phyloP scores from a whole-genome alignment of 2,113 vertebrate species.

The Anolis carolinensis region DNA sequence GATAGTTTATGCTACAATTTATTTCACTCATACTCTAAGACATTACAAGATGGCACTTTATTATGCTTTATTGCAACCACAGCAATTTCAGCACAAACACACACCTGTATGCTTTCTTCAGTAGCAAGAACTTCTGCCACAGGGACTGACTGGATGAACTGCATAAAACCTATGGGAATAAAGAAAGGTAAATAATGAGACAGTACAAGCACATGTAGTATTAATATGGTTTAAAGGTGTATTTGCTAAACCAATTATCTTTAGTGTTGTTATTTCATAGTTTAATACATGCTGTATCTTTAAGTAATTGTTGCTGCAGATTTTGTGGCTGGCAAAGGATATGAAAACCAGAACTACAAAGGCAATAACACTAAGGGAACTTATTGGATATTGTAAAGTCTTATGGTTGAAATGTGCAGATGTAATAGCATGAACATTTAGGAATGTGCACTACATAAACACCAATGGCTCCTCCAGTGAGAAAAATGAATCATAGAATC shows the following conservation, averaged over 20 bases:
- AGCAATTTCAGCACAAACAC: neutral
- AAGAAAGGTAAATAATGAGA: too few relatives aligned
- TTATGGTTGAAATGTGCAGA: neutral
- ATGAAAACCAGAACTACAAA: neutral
- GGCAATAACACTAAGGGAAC: neutral
- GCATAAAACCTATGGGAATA: conserved; percentile 90
- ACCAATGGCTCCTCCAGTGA: neutral
- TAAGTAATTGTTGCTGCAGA: neutral
- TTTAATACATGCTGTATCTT: neutral
- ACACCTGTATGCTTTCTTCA: conserved; percentile 96
- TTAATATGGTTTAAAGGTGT: neutral
- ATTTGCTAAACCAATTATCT: neutral
- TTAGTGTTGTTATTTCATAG: neutral
- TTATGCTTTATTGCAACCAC: too few relatives aligned
- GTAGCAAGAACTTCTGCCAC: conserved; percentile 97
- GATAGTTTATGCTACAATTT: too few relatives aligned
- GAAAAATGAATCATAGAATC: neutral
- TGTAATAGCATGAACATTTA: neutral
- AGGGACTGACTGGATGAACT: conserved; percentile 97
- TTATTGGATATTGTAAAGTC: neutral
- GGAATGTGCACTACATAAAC: fast-evolving
- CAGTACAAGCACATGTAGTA: too few relatives aligned
- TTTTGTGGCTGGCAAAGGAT: neutral
- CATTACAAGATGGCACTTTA: too few relatives aligned
- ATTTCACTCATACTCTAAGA: too few relatives aligned